A percentile compares a stretch with the other conserved stretches of the same genome.
Evolutionary conservation across 2,113 vertebrate genomes (phyloP).

Genomic region (Mobula birostris): DNA sequence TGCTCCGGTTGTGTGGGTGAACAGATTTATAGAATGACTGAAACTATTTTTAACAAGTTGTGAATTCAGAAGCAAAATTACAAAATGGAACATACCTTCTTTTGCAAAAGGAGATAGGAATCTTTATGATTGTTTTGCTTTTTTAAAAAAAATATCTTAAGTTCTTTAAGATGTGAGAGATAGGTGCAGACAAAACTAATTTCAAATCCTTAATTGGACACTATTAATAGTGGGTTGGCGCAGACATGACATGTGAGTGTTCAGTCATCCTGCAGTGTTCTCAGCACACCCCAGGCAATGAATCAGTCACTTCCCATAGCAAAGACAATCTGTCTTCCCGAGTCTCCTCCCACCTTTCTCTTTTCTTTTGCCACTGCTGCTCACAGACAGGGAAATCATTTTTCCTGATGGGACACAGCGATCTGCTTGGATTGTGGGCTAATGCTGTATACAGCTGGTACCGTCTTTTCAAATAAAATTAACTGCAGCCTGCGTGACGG

Average conservation of each 20-base stretch:
- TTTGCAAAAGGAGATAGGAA: not conserved
- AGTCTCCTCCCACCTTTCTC: conserved; percentile 41
- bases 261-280: conserved; percentile 44
- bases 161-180: not conserved
- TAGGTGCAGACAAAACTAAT: conserved; percentile 21
- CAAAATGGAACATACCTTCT: not conserved
- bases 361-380: conserved; percentile 28
- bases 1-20: not conserved
- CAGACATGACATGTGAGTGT: conserved; percentile 44
- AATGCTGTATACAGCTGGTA: conserved; percentile 21
- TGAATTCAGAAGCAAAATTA: not conserved
- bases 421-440: conserved; percentile 4
- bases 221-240: conserved; percentile 46
- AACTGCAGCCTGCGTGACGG: not conserved
- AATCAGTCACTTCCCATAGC: conserved; percentile 42
- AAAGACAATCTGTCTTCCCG: conserved; percentile 38
- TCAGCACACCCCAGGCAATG: conserved; percentile 45
- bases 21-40: not conserved
- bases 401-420: conserved; percentile 19
- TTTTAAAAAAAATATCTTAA: not conserved
- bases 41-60: not conserved
- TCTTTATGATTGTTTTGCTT: not conserved
- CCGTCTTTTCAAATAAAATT: conserved; percentile 27
- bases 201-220: conserved; percentile 30
- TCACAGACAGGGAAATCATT: conserved; percentile 21